Evolutionary conservation across 2,888 invertebrate genomes (phyloP).

Genomic region (Lissocephala sabroskyi): DNA sequence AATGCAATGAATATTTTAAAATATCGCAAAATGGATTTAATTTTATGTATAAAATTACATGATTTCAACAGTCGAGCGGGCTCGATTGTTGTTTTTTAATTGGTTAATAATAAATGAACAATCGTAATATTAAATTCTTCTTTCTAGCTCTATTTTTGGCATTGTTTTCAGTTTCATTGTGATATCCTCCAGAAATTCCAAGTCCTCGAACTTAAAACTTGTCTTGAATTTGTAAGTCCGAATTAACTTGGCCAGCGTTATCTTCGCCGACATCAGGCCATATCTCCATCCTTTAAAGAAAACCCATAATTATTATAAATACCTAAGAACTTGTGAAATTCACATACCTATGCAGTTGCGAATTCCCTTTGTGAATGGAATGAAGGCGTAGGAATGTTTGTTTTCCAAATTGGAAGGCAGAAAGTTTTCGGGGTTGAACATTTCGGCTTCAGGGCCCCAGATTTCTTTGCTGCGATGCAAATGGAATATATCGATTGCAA

Average conservation of each 20-base stretch:
- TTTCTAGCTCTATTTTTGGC: too few relatives aligned
- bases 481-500: conserved; percentile 34
- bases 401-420: conserved; percentile 30
- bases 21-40: too few relatives aligned
- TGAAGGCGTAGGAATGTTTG: conserved; percentile 43
- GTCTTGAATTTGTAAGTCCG: too few relatives aligned
- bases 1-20: too few relatives aligned
- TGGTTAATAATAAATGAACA: too few relatives aligned
- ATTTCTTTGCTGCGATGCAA: conserved; percentile 38
- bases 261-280: conserved; percentile 27
- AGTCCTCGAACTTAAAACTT: too few relatives aligned
- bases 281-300: conserved; percentile 39
- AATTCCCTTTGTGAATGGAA: conserved; percentile 52
- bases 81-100: too few relatives aligned
- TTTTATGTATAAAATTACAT: too few relatives aligned
- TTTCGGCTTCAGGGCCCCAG: conserved; percentile 42
- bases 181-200: too few relatives aligned
- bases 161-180: too few relatives aligned
- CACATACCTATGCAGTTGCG: conserved; percentile 49
- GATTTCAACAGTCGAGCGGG: too few relatives aligned
- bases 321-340: not conserved
- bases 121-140: too few relatives aligned
- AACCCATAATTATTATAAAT: not conserved
- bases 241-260: not conserved
- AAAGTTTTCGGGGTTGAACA: conserved; percentile 46